These are phyloP conservation scores for Pyrgilauda ruficollis DNA, from an alignment of 2,113 vertebrate genomes.

Conservation along the genomic window DNA sequence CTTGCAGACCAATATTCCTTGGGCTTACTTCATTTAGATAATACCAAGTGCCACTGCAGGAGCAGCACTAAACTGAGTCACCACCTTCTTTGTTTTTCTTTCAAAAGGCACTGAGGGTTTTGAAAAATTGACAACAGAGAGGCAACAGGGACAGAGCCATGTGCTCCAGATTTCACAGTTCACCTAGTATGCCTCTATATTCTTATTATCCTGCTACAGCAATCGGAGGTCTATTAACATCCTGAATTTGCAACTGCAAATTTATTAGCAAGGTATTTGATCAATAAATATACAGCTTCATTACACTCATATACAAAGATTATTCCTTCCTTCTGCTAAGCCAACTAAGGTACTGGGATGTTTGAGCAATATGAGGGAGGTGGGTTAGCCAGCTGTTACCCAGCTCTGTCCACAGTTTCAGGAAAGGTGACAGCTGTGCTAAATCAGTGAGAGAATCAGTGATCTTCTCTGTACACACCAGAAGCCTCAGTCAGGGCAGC, in stretches of 20 bases:
- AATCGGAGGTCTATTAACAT: neutral
- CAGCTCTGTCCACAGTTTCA: neutral
- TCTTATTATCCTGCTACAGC: neutral
- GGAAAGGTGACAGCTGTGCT: neutral
- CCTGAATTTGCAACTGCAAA: neutral
- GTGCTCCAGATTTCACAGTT: neutral
- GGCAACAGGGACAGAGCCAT: neutral
- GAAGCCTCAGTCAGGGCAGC: neutral
- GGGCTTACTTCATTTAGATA: constrained; percentile 4
- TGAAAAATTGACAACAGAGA: neutral
- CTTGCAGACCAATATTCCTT: neutral
- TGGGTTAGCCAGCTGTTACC: neutral
- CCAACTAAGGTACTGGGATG: neutral
- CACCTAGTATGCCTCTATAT: neutral
- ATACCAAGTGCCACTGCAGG: neutral
- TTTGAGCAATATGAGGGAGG: neutral
- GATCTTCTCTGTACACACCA: neutral
- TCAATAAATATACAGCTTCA: neutral
- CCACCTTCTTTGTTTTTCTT: neutral
- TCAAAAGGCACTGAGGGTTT: neutral
- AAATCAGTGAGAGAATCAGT: neutral
- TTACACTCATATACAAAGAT: neutral
- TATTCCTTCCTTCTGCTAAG: neutral
- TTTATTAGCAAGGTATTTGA: neutral
- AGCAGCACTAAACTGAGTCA: constrained; percentile 13